Conservation (phyloP, 1,140 invertebrate species). For the Globodera ellingtonae region DNA sequence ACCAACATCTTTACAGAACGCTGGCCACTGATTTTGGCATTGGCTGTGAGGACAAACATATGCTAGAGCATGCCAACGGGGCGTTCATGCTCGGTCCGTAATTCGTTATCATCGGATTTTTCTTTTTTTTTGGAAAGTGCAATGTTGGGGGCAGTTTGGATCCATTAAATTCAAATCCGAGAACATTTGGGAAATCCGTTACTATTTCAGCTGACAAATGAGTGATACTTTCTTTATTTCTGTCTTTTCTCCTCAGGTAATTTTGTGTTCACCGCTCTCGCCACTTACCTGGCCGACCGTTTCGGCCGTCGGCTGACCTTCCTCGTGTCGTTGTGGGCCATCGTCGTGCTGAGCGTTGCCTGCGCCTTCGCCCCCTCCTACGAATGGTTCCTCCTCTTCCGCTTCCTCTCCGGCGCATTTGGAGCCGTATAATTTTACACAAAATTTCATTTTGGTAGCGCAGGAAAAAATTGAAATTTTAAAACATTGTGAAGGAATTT, state of each 20-base stretch:
- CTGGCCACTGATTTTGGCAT: slow-evolving; percentile 24
- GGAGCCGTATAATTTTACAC: slow-evolving; percentile 31
- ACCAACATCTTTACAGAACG: neutral
- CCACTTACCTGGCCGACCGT: slow-evolving; percentile 42
- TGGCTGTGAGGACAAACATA: slow-evolving; percentile 1
- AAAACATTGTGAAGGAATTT: too few relatives aligned
- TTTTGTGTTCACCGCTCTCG: slow-evolving; percentile 39
- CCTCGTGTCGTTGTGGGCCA: slow-evolving; percentile 49
- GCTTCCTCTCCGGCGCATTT: slow-evolving; percentile 45
- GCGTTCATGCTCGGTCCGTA: slow-evolving; percentile 12
- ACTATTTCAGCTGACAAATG: neutral
- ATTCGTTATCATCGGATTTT: neutral
- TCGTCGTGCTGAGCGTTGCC: slow-evolving; percentile 50
- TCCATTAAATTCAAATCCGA: too few relatives aligned
- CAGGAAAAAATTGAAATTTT: neutral
- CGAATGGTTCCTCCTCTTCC: slow-evolving; percentile 47
- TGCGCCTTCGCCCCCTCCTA: slow-evolving; percentile 51
- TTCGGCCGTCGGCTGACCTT: slow-evolving; percentile 51
- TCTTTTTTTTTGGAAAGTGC: slow-evolving; percentile 2
- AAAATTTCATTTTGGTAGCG: neutral
- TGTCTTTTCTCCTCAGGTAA: slow-evolving; percentile 13
- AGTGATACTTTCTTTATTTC: too few relatives aligned
- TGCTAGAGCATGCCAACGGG: slow-evolving; percentile 26
- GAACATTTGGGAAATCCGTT: neutral
- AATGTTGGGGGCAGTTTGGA: too few relatives aligned